Percentiles rank a stretch among this genome's conserved stretches.
These are phyloP conservation scores for Hesperophylax magnus DNA, from an alignment of 1,140 invertebrate species.

Conservation along the genomic window DNA sequence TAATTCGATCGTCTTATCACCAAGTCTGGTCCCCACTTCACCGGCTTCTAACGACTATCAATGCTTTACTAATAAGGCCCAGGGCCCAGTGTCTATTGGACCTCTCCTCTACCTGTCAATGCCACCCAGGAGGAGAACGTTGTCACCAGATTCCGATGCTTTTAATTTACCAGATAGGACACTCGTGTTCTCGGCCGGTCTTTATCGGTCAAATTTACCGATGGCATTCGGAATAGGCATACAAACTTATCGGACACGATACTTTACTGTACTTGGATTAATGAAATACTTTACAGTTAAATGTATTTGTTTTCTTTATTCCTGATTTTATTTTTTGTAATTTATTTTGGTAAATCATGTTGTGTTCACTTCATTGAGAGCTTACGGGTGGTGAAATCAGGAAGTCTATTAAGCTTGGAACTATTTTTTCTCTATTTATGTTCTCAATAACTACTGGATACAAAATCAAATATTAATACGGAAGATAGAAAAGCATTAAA, in stretches of 20 bases:
- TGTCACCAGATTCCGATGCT: constrained; percentile 53
- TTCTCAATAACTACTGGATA: no score
- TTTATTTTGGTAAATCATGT: no score
- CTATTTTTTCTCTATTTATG: no score
- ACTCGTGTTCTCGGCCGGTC: background rate
- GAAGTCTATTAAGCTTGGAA: no score
- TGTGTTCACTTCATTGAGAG: no score
- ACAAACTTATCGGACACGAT: background rate
- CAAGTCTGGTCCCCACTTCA: background rate
- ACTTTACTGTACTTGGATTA: background rate
- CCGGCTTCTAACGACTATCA: constrained; percentile 42
- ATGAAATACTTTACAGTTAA: background rate
- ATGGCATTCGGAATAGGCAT: background rate
- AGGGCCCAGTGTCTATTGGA: constrained; percentile 8
- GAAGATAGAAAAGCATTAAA: no score
- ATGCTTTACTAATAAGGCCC: constrained; percentile 50
- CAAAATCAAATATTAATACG: no score
- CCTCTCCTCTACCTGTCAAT: constrained; percentile 52
- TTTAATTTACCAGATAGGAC: constrained; percentile 56
- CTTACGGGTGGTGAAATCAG: no score
- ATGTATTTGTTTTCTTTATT: no score
- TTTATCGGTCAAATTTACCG: background rate
- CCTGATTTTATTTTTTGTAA: no score
- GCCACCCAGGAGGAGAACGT: constrained; percentile 55
- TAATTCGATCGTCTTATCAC: no score